Evolutionary conservation across 2,888 invertebrate species (phyloP).

Genomic region (Polymixis flavicincta): DNA sequence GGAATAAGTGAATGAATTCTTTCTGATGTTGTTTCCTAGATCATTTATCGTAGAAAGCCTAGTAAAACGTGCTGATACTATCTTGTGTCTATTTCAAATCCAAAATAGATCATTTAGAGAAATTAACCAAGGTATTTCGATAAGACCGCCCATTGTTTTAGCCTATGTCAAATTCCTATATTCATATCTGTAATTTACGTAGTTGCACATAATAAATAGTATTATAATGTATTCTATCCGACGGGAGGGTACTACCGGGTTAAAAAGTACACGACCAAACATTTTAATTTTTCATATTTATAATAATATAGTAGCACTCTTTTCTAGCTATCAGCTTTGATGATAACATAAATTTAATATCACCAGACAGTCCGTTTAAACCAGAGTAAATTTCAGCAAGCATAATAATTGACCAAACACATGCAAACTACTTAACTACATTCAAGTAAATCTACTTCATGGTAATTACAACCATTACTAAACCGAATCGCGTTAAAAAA

Average conservation of each 20-base stretch:
- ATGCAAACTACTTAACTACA: not conserved
- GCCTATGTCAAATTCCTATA: too few species aligned
- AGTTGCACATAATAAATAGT: not conserved
- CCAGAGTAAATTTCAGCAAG: not conserved
- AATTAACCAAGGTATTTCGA: not conserved
- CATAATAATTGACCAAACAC: not conserved
- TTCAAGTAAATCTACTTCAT: slow-evolving; percentile 2
- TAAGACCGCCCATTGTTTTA: too few species aligned
- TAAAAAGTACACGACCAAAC: too few species aligned
- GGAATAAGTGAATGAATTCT: not conserved
- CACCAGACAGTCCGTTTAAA: not conserved
- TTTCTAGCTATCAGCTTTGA: not conserved
- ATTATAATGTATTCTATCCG: too few species aligned
- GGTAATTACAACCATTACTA: slow-evolving; percentile 34
- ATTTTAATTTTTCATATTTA: too few species aligned
- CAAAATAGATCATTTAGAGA: not conserved
- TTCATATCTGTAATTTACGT: not conserved
- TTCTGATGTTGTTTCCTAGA: not conserved
- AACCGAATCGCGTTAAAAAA: slow-evolving; percentile 40
- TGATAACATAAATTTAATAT: not conserved
- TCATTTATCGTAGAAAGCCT: not conserved
- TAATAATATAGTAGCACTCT: not conserved
- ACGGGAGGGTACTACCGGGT: too few species aligned
- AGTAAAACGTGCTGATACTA: not conserved
- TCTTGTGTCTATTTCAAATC: not conserved